Percentiles rank a stretch among this genome's conserved stretches.
These are phyloP conservation scores for Rhyzopertha dominica DNA, from an alignment of 1,140 invertebrate genomes.

Conservation along the genomic window DNA sequence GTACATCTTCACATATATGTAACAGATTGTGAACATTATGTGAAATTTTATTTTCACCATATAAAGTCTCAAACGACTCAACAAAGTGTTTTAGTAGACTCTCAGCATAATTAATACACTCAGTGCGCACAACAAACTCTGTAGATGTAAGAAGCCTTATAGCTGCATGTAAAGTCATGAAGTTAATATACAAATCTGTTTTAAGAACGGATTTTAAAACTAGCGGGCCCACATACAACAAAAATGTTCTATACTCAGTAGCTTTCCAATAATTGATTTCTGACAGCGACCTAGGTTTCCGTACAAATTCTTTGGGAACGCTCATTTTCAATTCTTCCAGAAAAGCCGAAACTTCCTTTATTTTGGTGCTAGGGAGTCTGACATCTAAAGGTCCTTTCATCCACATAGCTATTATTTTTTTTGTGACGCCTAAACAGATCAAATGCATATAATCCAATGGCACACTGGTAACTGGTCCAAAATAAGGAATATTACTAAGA, in stretches of 20 bases:
- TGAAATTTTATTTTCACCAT: conserved; percentile 16
- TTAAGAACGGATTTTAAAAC: conserved; percentile 14
- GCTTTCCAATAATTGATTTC: conserved; percentile 37
- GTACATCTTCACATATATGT: conserved; percentile 16
- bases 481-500: conserved; percentile 8
- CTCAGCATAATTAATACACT: conserved; percentile 14
- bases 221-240: conserved; percentile 34
- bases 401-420: conserved; percentile 12
- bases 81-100: conserved; percentile 18
- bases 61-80: conserved; percentile 13
- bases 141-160: conserved; percentile 12
- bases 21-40: conserved; percentile 24
- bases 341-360: conserved; percentile 4
- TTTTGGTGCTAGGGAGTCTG: neutral
- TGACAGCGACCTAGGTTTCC: conserved; percentile 29
- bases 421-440: conserved; percentile 12
- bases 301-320: conserved; percentile 16
- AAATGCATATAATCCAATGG: conserved; percentile 10
- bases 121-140: neutral
- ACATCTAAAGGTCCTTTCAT: conserved; percentile 7
- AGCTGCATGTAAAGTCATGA: conserved; percentile 13
- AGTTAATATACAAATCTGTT: conserved; percentile 13
- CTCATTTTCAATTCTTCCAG: too few relatives aligned
- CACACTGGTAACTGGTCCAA: neutral
- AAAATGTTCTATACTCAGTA: conserved; percentile 37